Evolutionary conservation across 2,888 invertebrate species (phyloP).

Genomic region (Epinotia brunnichana): DNA sequence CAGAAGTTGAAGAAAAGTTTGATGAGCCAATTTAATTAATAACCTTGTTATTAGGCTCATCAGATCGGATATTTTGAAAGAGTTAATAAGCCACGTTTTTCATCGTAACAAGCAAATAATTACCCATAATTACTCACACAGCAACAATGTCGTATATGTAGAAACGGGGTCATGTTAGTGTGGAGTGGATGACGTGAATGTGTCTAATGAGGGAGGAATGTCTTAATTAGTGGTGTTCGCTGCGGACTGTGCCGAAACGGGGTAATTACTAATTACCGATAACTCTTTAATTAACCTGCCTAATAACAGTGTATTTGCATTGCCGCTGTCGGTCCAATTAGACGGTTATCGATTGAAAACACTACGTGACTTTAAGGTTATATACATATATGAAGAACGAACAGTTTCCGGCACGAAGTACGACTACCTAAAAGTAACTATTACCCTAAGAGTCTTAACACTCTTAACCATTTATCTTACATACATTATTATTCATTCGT

Average conservation of each 20-base stretch:
- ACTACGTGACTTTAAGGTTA: slow-evolving; percentile 11
- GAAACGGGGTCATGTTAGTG: slow-evolving; percentile 48
- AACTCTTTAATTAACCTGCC: slow-evolving; percentile 83
- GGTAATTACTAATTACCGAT: slow-evolving; percentile 75
- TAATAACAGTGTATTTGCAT: slow-evolving; percentile 82
- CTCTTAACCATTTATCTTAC: not conserved
- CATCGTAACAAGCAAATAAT: slow-evolving; percentile 19
- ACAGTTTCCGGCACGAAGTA: not conserved
- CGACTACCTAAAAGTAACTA: not conserved
- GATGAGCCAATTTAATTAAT: not conserved
- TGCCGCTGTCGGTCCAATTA: slow-evolving; percentile 70
- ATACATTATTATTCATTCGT: not conserved
- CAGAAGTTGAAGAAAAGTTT: not conserved
- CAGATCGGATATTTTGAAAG: slow-evolving; percentile 26
- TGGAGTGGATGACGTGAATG: slow-evolving; percentile 68
- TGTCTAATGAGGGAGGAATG: slow-evolving; percentile 81
- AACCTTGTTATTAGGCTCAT: slow-evolving; percentile 2
- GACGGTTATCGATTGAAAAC: slow-evolving; percentile 65
- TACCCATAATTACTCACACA: slow-evolving; percentile 33
- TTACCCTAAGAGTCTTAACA: not conserved
- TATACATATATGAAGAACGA: not conserved
- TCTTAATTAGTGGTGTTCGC: slow-evolving; percentile 81
- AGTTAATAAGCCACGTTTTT: slow-evolving; percentile 20
- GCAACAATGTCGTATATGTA: slow-evolving; percentile 45
- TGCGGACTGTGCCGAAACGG: slow-evolving; percentile 78